Percentiles rank a stretch among this genome's conserved stretches.
These are phyloP conservation scores for Natrix natrix DNA, from an alignment of 2,797 vertebrate genomes.

Conservation along the genomic window DNA sequence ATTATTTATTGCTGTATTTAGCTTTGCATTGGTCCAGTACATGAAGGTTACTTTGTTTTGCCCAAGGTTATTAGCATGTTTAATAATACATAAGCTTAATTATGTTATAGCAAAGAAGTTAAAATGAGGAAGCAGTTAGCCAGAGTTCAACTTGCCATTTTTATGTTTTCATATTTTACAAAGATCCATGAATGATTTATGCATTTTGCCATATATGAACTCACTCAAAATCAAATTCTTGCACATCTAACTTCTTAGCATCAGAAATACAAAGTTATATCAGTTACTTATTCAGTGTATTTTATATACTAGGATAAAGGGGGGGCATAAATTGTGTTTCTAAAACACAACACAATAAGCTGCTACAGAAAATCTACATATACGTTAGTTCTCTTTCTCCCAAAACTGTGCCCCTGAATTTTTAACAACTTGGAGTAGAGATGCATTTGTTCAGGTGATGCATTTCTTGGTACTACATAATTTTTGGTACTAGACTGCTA, in stretches of 20 bases:
- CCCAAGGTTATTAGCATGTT: conserved; percentile 29
- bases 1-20: background rate
- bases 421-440: background rate
- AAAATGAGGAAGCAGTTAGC: conserved; percentile 27
- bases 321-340: background rate
- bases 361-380: background rate
- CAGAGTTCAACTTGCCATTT: conserved; percentile 22
- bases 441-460: background rate
- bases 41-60: conserved; percentile 17
- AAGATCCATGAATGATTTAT: conserved; percentile 27
- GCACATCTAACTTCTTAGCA: conserved; percentile 7
- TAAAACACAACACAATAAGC: background rate
- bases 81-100: conserved; percentile 18
- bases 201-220: conserved; percentile 28
- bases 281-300: conserved; percentile 22
- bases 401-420: background rate
- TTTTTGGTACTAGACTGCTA: background rate
- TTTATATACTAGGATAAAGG: background rate
- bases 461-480: background rate
- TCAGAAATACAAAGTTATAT: background rate
- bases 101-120: conserved; percentile 18
- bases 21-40: background rate
- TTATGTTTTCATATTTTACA: conserved; percentile 7
- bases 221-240: conserved; percentile 1
- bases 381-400: background rate